Base-by-base conservation (phyloP, 1,140 invertebrate species). In the Watersipora subatra region DNA sequence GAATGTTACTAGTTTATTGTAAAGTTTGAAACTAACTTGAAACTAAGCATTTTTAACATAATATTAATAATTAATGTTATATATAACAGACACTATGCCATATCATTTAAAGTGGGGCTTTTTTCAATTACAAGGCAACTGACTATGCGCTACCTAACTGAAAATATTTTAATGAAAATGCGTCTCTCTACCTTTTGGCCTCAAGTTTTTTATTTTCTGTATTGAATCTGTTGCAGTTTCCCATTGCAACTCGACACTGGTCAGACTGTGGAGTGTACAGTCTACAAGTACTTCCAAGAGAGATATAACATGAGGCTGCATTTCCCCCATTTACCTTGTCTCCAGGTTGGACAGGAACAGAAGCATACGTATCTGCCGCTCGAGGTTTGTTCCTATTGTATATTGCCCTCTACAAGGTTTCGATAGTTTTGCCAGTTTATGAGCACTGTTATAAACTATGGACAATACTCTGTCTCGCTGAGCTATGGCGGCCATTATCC, bases 61-160 rank as follows among this genome's bases (percentile, higher is more conserved):
- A n/a, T n/a, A n/a, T n/a, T n/a, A n/a, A n/a, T n/a, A n/a, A n/a
- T n/a, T n/a, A n/a, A n/a, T n/a, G n/a, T n/a, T n/a, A n/a, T n/a
- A n/a, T n/a, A n/a, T n/a, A n/a, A n/a, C n/a, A n/a, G n/a, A n/a
- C n/a, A n/a, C n/a, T n/a, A n/a, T n/a, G n/a, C n/a, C n/a, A 99
- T 99, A 82, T 96, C 97, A n/a, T 84, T 99, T 61, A 96, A 99
- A 83, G 80, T 99, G 69, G 96, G 99, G 75, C 96, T 96, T 82
- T 96, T 96, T 58, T 95, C 98, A 82, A 99, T 96, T 67, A 94
- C 99, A 25, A 96, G 99, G 81, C 99, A 96, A 83, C 99, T 96
- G 69, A 97, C 99, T 69, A 94, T 95, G 57, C 97, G 98, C 85
- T 99, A 99, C 83, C 99, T 99, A 81, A 84, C 94, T 77, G 97